Evolutionary conservation across 2,888 invertebrate species (phyloP), one percentile per base, ranked within the genome.

Genomic region (Liopterus haemorrhoidalis): DNA sequence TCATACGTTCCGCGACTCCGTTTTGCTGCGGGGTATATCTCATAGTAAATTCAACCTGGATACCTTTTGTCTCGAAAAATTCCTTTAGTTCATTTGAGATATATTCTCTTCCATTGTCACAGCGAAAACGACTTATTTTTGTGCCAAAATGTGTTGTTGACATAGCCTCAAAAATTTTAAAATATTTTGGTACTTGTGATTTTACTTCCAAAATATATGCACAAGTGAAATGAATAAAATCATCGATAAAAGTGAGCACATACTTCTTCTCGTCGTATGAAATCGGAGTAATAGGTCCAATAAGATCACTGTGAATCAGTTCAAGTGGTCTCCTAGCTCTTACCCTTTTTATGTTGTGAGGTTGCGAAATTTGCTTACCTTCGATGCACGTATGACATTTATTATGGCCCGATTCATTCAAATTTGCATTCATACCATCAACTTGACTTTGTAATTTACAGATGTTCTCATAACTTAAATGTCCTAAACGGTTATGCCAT

Each of bases 61-160:
- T 60, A 2, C 58, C 57, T 32, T 46, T 52, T 1, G 21, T 20
- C 36, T 54, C 51, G 22, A 50, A 56, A 45, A 45, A 48, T 9
- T 51, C 11, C 33, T 49, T 48, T 15, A 59, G 49, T 24, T 60
- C 58, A 46, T 53, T 56, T 15, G 57, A 59, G 31, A 59, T 48
- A 49, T 61, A 60, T 48, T 61, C 57, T 18, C 55, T 48, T 5
- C 59, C 59, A 52, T 59, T 61, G 49, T 61, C 53, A 35, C 52
- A 54, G 37, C 56, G 35, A 9, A 60, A 48, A 4, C 53, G 28
- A 24, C 49, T 54, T 4, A 60, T 36, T 33, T 53, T 55, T 3
- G 25, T 5, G 35, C 54, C 56, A 18, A 55, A 56, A 28, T 59
- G 57, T 1, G 52, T 50, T 21, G 54, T 52, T 2, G 52, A 45